Percentiles rank a stretch among this genome's conserved stretches.
phyloP scores from a whole-genome alignment of 2,888 invertebrate genomes.

The Eupithecia insigniata region DNA sequence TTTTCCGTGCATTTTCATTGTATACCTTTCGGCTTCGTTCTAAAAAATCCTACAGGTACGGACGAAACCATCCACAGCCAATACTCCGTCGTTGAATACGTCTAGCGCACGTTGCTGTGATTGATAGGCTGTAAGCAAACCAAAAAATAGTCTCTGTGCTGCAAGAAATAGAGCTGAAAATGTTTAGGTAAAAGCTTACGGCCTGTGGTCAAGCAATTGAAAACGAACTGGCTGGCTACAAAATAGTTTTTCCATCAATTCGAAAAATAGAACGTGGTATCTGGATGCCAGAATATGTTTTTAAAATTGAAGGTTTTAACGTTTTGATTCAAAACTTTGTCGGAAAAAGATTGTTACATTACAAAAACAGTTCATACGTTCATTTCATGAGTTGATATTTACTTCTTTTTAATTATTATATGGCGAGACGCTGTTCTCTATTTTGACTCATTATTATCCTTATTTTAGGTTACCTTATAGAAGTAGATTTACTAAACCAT shows the following conservation, averaged over 20 bases:
- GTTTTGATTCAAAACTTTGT: slow-evolving; percentile 1
- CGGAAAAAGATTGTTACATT: not conserved
- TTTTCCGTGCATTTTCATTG: slow-evolving; percentile 13
- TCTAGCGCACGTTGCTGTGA: slow-evolving; percentile 33
- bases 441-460: not conserved
- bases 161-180: slow-evolving; percentile 11
- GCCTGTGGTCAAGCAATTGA: slow-evolving; percentile 41
- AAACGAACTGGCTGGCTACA: slow-evolving; percentile 43
- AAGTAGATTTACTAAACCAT: not conserved
- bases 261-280: slow-evolving; percentile 45
- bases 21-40: slow-evolving; percentile 9
- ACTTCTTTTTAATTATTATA: too few relatives aligned
- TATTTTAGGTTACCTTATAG: not conserved
- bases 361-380: not conserved
- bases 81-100: slow-evolving; percentile 36
- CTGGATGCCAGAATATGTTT: slow-evolving; percentile 39
- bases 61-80: slow-evolving; percentile 29
- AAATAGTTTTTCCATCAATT: slow-evolving; percentile 44
- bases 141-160: slow-evolving; percentile 22
- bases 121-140: slow-evolving; percentile 34
- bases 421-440: not conserved
- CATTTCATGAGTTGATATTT: too few relatives aligned
- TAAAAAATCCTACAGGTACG: slow-evolving; percentile 15
- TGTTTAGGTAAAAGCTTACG: slow-evolving; percentile 10
- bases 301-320: slow-evolving; percentile 19